Conservation (phyloP, 2,113 vertebrate species). For the Capricornis sumatraensis region DNA sequence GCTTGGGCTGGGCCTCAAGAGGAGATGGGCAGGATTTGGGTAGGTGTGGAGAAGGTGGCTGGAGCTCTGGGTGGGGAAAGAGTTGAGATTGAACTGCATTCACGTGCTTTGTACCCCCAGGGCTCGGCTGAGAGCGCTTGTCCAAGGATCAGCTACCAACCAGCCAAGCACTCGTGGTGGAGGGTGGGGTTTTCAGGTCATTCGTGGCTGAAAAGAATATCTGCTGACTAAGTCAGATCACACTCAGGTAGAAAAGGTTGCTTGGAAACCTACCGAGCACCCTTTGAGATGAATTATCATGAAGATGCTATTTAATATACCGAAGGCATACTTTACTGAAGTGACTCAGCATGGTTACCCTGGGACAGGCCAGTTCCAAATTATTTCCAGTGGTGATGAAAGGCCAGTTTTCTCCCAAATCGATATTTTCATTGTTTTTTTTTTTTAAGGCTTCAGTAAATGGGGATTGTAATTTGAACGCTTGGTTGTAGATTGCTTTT, state of each 20-base stretch:
- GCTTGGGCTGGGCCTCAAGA: background rate
- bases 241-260: background rate
- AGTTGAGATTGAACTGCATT: background rate
- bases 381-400: constrained; percentile 1
- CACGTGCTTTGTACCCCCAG: too few species aligned
- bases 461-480: background rate
- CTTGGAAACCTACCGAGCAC: background rate
- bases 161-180: background rate
- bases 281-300: background rate
- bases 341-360: background rate
- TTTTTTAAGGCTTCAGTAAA: background rate
- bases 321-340: background rate
- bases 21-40: background rate
- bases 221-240: background rate
- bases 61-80: background rate
- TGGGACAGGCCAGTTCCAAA: background rate
- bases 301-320: background rate
- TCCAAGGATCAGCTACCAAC: background rate
- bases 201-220: background rate
- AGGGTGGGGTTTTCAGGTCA: background rate
- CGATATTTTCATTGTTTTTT: background rate
- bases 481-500: background rate
- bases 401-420: background rate
- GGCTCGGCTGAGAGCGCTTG: background rate
- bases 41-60: background rate